Base-by-base conservation (phyloP, 2,797 vertebrate species). In the Nyctibius grandis region DNA sequence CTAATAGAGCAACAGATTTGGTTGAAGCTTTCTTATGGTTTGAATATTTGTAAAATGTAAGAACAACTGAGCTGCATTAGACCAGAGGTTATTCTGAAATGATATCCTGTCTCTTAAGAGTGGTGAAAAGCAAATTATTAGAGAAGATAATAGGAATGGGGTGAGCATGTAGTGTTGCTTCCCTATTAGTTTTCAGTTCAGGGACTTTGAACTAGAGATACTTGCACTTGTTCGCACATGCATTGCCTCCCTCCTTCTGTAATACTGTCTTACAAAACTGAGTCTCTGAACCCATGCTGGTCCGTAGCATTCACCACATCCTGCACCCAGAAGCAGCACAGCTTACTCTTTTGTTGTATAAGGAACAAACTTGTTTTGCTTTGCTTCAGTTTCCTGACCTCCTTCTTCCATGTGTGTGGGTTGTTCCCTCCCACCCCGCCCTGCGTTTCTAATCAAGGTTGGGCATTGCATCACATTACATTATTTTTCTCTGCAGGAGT, bases 261-360 rank as follows among this genome's bases (percentile, higher is more conserved):
- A 26, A n/a, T 7, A 18, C 14, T 59, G 5, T 57, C 34, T 44
- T 85, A 44, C 20, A 38, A 34, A 54, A 21, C 38, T 53, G 48
- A 40, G 20, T 48, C 26, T 82, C 20, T 50, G 26, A 78, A 63
- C 22, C 15, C 0, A 0, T 34, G 15, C 12, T 33, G 6, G 3
- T 56, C 28, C 80, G 68, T 2, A 31, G 28, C 11, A 48, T 73
- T 86, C 2, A 6, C 25, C 3, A 2, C 8, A 15, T 53, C 31
- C 23, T 80, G 33, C 23, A 11, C 6, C 36, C 9, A 45, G 29
- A 8, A 54, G 4, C 33, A 86, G 26, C 10, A 56, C 29, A 47
- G 31, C 12, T 68, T 83, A 23, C 21, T 3, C 5, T 79, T 67
- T 26, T 15, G 4, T 15, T 38, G 9, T 53, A 17, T 25, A n/a